Base-by-base conservation (phyloP, 2,113 vertebrate species). In the Mohoua ochrocephala region DNA sequence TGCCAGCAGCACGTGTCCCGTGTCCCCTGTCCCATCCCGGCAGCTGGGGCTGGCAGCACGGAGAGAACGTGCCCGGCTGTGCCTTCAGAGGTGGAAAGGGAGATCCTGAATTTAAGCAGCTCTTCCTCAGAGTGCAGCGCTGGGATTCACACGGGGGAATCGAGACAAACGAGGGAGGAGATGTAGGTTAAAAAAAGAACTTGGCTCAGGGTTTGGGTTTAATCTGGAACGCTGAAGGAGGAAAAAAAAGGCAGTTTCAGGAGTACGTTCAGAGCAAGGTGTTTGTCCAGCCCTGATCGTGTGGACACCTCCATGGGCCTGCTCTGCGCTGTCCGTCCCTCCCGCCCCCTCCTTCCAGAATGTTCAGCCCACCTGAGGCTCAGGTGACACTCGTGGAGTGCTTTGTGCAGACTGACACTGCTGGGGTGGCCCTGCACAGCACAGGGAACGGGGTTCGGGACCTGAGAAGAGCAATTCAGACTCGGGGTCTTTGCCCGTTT, bases 21-120 rank as follows among this genome's bases (percentile, higher is more conserved):
- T 19, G 69, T 27, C 41, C 81, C 57, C 27, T 37, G 56, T 11
- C 39, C 84, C 45, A 5, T 28, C 67, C 60, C 44, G 19, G 70
- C 33, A 49, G 67, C 41, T 6, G 52, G 27, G 70, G 70, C 67
- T 3, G 6, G 17, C 91, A 92, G 87, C 73, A 42, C 17, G 20
- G 37, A 35, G 17, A 6, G 35, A 26, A 47, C 1, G 1, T 42
- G 49, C 53, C 9, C 7, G 20, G 20, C 0, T 11, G 23, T 47
- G 45, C 76, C 77, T 61, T n/a, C n/a, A 9, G 44, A 30, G 78
- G 7, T 16, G 50, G 18, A 7, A 63, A 31, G 50, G 37, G 39
- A 64, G 17, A 61, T 15, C 17, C 54, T 33, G 21, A 42, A 37
- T 26, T 50, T 14, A 19, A 7, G 13, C 57, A 33, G 16, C 7